Evolutionary conservation across 2,888 invertebrate genomes (phyloP), one percentile per base, ranked within the genome.

Genomic region (Heliconius hortense): DNA sequence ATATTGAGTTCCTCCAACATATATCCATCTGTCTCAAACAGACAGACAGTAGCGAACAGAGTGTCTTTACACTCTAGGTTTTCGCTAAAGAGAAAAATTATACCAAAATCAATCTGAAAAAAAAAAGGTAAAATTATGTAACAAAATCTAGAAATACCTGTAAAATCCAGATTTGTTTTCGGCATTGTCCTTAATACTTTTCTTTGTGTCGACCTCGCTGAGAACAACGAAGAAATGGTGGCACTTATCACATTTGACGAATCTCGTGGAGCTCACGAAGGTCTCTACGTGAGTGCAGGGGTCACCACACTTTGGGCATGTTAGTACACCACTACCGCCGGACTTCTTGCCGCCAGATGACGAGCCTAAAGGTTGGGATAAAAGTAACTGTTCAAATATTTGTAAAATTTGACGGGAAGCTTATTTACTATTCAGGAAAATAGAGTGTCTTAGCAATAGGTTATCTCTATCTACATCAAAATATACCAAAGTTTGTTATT

Each of bases 221-320:
- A 99, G 95, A 35, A 99, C 98, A 56, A 99, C 98, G 89, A 99
- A 99, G 94, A 99, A 99, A 89, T 99, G 98, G 91, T 98, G 98
- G 87, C 99, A 99, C 90, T 98, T 99, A 90, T 99, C 98, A 92
- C 99, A 99, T 92, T 98, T 99, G 59, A 99, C 99, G 93, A 99
- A 99, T 82, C 98, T 95, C 66, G 98, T 98, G 72, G 98, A 98
- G 95, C 98, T 98, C 83, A 99, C 98, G 94, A 99, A 98, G 4
- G 98, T 98, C 92, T 98, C 98, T 77, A 99, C 98, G 90, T 98
- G 98, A 3, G 98, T 98, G 91, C 98, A 99, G n/a, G 98, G 98
- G 90, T 98, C 98, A 2, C 98, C 98, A 90, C 99, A 99, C 90
- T 98, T 98, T 4, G 99, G 99, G 87, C 99, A 99, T n/a, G 96